A percentile compares a stretch with the other conserved stretches of the same genome.
Conservation (phyloP, 2,113 vertebrate genomes). For the Crypturellus undulatus region DNA sequence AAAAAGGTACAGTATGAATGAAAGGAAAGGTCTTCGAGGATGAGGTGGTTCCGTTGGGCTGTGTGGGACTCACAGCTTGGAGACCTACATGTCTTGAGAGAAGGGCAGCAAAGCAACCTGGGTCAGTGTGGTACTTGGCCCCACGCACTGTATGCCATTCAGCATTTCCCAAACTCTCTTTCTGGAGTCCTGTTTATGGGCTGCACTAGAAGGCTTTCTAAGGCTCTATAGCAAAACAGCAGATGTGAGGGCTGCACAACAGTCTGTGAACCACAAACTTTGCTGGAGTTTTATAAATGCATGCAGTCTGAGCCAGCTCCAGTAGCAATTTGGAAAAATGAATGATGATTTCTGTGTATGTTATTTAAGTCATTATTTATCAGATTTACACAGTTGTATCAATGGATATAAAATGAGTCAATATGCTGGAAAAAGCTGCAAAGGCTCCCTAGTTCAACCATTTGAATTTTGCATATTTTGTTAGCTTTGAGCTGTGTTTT, state of each 20-base stretch:
- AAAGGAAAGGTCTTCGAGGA: not conserved
- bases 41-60: not conserved
- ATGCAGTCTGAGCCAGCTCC: not conserved
- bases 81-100: not conserved
- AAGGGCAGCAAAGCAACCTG: not conserved
- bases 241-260: not conserved
- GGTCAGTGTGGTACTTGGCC: not conserved
- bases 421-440: slow-evolving; percentile 25
- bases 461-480: slow-evolving; percentile 15
- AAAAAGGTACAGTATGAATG: not conserved
- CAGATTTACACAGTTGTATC: not conserved
- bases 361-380: slow-evolving; percentile 47
- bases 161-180: not conserved
- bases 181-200: not conserved
- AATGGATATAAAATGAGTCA: not conserved
- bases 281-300: not conserved
- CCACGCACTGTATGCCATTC: not conserved
- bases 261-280: not conserved
- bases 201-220: slow-evolving; percentile 12
- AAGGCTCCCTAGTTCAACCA: not conserved
- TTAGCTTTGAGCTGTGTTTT: slow-evolving; percentile 36
- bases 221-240: not conserved
- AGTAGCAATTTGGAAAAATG: slow-evolving; percentile 21
- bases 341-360: not conserved
- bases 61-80: not conserved